Evolutionary conservation across 1,140 invertebrate genomes (phyloP).

Genomic region (Rhopalosiphum padi): DNA sequence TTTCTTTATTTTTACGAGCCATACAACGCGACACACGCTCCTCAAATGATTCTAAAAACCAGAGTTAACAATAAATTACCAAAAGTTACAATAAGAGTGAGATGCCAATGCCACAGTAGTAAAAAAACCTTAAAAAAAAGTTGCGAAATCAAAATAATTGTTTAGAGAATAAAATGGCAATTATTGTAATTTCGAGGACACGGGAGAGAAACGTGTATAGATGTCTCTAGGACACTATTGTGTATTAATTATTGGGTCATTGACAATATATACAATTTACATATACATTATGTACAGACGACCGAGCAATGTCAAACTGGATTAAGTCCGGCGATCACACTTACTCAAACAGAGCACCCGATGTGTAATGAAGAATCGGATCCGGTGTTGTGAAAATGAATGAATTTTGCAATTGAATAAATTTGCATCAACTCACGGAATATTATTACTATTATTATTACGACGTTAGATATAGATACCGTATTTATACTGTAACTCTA

Average conservation of each 20-base stretch:
- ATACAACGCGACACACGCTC: conserved; percentile 61
- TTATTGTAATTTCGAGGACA: conserved; percentile 55
- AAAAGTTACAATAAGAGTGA: not conserved
- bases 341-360: not conserved
- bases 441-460: conserved; percentile 16
- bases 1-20: conserved; percentile 66
- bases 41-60: conserved; percentile 18
- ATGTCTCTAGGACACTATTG: conserved; percentile 54
- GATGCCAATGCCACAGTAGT: not conserved
- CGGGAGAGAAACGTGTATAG: conserved; percentile 45
- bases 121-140: conserved; percentile 34
- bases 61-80: not conserved
- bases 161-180: conserved; percentile 37
- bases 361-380: not conserved
- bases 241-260: conserved; percentile 57
- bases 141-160: conserved; percentile 50
- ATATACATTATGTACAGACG: not conserved
- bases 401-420: not conserved
- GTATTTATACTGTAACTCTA: not conserved
- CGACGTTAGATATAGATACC: not conserved
- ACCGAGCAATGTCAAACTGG: conserved; percentile 33
- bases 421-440: conserved; percentile 19
- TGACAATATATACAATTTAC: conserved; percentile 9
- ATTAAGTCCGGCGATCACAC: not conserved
- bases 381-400: conserved; percentile 37